A percentile compares a stretch with the other conserved stretches of the same genome.
These are phyloP conservation scores for Xestia sexstrigata DNA, from an alignment of 2,888 invertebrate species.

Conservation along the genomic window DNA sequence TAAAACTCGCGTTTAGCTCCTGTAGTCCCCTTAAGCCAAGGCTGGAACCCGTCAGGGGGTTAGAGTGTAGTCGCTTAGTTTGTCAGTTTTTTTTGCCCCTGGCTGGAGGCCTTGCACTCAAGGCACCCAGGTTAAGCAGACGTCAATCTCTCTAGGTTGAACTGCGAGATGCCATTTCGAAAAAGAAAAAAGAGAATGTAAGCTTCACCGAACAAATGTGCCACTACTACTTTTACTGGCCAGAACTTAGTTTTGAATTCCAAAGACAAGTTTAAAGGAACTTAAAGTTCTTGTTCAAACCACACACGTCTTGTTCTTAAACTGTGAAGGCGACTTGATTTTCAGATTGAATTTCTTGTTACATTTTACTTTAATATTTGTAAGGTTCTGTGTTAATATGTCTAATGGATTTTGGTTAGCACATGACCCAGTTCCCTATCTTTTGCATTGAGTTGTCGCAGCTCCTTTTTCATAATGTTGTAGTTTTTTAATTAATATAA, in stretches of 20 bases:
- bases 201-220: not conserved
- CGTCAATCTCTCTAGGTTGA: too few species aligned
- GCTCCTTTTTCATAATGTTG: not conserved
- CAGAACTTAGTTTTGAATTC: conserved; percentile 21
- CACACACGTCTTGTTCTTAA: conserved; percentile 1
- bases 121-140: too few species aligned
- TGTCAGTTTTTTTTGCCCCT: too few species aligned
- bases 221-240: not conserved
- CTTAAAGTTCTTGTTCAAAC: conserved; percentile 2
- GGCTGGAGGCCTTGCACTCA: too few species aligned
- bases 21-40: too few species aligned
- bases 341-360: not conserved
- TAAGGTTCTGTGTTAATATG: not conserved
- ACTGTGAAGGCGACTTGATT: not conserved
- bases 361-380: not conserved
- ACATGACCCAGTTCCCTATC: not conserved
- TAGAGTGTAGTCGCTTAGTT: too few species aligned
- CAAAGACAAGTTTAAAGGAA: conserved; percentile 15
- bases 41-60: too few species aligned
- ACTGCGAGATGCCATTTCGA: too few species aligned
- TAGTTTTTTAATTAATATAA: too few species aligned
- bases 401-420: not conserved
- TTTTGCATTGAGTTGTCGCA: not conserved
- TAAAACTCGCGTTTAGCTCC: too few species aligned
- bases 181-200: not conserved